Evolutionary conservation across 2,797 vertebrate genomes (phyloP).

Genomic region (Artibeus lituratus): DNA sequence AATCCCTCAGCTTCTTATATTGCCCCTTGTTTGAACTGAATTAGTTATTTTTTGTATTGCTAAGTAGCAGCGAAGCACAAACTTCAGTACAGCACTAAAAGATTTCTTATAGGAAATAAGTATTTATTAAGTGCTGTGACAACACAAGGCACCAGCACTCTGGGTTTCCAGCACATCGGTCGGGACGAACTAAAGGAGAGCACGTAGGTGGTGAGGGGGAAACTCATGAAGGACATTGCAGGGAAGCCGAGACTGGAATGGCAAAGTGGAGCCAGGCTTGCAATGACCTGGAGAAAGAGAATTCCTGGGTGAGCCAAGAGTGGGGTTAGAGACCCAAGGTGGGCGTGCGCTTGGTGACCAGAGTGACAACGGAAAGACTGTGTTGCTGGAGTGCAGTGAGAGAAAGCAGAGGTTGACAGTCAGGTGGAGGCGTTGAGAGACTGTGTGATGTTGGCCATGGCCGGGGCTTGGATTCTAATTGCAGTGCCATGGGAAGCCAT

Average conservation of each 20-base stretch:
- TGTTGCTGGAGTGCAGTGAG: background rate
- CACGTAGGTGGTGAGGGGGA: background rate
- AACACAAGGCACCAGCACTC: background rate
- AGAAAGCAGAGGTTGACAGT: background rate
- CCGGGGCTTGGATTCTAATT: background rate
- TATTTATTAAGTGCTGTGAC: background rate
- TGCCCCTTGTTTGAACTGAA: conserved; percentile 29
- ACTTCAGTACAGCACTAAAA: background rate
- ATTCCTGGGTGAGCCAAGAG: background rate
- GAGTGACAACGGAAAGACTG: background rate
- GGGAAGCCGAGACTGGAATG: background rate
- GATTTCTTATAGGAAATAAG: background rate
- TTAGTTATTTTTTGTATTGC: conserved; percentile 40
- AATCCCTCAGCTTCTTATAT: conserved; percentile 45
- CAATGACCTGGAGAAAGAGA: background rate
- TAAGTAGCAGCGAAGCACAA: conserved; percentile 5
- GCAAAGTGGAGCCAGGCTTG: background rate
- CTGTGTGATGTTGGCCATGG: background rate
- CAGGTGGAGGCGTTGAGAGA: background rate
- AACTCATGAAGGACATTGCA: background rate
- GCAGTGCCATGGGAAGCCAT: background rate
- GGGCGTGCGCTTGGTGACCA: background rate
- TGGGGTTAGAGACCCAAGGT: background rate
- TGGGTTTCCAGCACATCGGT: background rate
- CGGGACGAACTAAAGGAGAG: background rate